Evolutionary conservation across 2,797 vertebrate species (phyloP).

Genomic region (Melanotaenia pygmaea): DNA sequence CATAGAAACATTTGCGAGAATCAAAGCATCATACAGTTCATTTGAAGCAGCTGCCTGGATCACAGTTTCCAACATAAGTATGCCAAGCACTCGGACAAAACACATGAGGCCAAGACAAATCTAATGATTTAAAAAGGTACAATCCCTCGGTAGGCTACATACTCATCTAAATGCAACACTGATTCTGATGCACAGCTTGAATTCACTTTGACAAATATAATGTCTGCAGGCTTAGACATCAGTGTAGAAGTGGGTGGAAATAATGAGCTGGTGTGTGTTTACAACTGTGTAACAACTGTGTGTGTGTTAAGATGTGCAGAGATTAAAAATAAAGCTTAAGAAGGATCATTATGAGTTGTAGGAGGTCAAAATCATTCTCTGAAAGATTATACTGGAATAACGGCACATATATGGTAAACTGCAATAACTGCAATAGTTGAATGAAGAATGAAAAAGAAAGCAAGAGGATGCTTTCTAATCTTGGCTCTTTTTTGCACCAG

Average conservation of each 20-base stretch:
- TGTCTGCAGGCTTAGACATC: slow-evolving; percentile 14
- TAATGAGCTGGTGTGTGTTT: slow-evolving; percentile 1
- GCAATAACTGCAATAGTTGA: too few relatives aligned
- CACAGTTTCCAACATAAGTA: slow-evolving; percentile 7
- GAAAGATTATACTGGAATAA: background rate
- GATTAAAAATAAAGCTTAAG: background rate
- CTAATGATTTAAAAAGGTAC: background rate
- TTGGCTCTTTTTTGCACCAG: background rate
- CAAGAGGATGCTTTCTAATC: background rate
- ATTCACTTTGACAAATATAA: slow-evolving; percentile 1
- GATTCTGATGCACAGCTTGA: slow-evolving; percentile 4
- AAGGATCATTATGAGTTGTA: background rate
- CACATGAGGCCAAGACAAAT: background rate
- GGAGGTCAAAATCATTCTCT: background rate
- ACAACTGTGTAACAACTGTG: slow-evolving; percentile 4
- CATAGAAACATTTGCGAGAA: too few relatives aligned
- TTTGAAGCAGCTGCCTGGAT: slow-evolving; percentile 7
- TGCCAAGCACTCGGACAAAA: slow-evolving; percentile 7
- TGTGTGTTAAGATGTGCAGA: background rate
- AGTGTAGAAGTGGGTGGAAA: slow-evolving; percentile 22
- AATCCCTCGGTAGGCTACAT: background rate
- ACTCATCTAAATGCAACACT: background rate
- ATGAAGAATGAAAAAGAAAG: too few relatives aligned
- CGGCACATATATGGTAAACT: too few relatives aligned
- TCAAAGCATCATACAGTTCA: too few relatives aligned